A percentile compares a stretch with the other conserved stretches of the same genome.
phyloP scores from a whole-genome alignment of 2,113 vertebrate species.

The Chrysochloris asiatica region DNA sequence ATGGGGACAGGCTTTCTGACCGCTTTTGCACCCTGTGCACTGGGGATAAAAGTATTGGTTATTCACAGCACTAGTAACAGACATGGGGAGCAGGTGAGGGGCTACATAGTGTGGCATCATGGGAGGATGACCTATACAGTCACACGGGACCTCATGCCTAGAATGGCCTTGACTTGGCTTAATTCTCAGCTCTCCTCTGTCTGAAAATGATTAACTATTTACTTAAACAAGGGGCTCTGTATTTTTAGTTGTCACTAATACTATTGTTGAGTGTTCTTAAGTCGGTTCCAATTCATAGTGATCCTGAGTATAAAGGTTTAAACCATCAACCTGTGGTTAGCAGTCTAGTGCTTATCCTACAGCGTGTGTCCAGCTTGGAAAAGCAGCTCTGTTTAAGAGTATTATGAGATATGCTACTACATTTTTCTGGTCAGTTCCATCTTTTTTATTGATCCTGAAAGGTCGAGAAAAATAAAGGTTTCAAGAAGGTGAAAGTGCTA shows the following conservation, averaged over 20 bases:
- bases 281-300: no score
- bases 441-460: neutral
- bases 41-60: neutral
- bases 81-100: fast-evolving
- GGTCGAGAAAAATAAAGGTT: neutral
- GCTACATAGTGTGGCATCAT: neutral
- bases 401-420: neutral
- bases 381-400: neutral
- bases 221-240: neutral
- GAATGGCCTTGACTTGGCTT: neutral
- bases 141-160: neutral
- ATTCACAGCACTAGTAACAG: neutral
- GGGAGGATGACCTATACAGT: neutral
- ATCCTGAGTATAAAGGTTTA: no score
- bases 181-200: neutral
- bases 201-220: neutral
- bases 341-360: no score
- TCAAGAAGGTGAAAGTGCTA: neutral
- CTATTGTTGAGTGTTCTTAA: no score
- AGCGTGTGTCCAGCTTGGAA: no score
- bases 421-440: neutral
- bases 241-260: neutral
- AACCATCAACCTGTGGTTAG: no score
- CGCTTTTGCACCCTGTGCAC: neutral
- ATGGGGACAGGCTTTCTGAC: neutral